Evolutionary conservation across 2,888 invertebrate species (phyloP).

Genomic region (Cantharis nigra): DNA sequence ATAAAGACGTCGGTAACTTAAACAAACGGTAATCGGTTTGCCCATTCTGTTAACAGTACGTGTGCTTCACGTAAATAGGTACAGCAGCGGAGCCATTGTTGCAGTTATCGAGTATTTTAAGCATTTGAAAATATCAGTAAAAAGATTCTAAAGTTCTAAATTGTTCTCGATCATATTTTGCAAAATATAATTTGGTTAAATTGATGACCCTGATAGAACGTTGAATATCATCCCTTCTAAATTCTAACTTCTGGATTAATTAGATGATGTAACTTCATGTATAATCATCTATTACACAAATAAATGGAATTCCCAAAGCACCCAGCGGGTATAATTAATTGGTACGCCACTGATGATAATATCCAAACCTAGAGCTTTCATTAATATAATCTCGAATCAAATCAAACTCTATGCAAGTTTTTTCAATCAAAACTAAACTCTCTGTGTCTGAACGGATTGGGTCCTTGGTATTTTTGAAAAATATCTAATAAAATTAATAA

Average conservation of each 20-base stretch:
- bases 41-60: too few relatives aligned
- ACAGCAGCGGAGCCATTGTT: too few relatives aligned
- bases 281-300: not conserved
- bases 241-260: not conserved
- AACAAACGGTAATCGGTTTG: too few relatives aligned
- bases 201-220: not conserved
- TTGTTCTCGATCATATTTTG: too few relatives aligned
- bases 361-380: not conserved
- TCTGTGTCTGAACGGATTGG: not conserved
- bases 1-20: too few relatives aligned
- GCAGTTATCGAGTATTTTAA: too few relatives aligned
- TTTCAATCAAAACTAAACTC: not conserved
- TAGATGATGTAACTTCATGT: not conserved
- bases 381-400: not conserved
- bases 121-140: too few relatives aligned
- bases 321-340: not conserved
- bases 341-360: not conserved
- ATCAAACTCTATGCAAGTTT: not conserved
- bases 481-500: too few relatives aligned
- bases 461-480: not conserved
- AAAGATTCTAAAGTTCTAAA: too few relatives aligned
- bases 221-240: not conserved
- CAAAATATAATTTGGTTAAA: not conserved
- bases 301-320: not conserved
- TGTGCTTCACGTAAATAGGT: too few relatives aligned